Conservation (phyloP, 2,797 vertebrate genomes). For the Brachyrhaphis roseni region DNA sequence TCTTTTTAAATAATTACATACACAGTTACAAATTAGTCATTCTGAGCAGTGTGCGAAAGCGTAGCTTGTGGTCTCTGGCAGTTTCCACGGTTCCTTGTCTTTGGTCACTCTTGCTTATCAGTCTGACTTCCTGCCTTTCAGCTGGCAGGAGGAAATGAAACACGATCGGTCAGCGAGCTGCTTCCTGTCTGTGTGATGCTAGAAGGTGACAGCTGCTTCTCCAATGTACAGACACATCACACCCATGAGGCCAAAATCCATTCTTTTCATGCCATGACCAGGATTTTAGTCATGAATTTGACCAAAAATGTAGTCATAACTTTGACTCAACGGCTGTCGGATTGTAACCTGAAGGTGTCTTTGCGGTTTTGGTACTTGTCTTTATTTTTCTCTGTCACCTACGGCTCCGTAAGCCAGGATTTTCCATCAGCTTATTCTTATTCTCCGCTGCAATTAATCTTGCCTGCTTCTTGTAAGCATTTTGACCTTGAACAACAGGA, state of each 20-base stretch:
- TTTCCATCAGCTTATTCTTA: neutral
- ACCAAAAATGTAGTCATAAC: neutral
- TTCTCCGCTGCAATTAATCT: neutral
- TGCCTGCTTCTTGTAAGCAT: neutral
- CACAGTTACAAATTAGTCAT: constrained; percentile 9
- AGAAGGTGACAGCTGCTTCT: constrained; percentile 44
- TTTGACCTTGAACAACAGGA: neutral
- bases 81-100: constrained; percentile 37
- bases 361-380: neutral
- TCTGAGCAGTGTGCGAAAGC: constrained; percentile 1
- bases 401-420: neutral
- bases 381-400: neutral
- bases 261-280: constrained; percentile 17
- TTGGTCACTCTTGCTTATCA: constrained; percentile 44
- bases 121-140: constrained; percentile 63
- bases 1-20: constrained; percentile 33
- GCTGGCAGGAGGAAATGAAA: constrained; percentile 50
- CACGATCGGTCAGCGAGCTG: constrained; percentile 38
- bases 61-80: constrained; percentile 11
- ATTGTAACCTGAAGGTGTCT: neutral
- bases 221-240: constrained; percentile 11
- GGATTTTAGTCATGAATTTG: constrained; percentile 4
- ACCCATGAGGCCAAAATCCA: neutral
- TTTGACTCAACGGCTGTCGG: neutral
- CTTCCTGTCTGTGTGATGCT: constrained; percentile 59